phyloP scores from a whole-genome alignment of 2,888 invertebrate genomes.

The Ectobius pallidus region DNA sequence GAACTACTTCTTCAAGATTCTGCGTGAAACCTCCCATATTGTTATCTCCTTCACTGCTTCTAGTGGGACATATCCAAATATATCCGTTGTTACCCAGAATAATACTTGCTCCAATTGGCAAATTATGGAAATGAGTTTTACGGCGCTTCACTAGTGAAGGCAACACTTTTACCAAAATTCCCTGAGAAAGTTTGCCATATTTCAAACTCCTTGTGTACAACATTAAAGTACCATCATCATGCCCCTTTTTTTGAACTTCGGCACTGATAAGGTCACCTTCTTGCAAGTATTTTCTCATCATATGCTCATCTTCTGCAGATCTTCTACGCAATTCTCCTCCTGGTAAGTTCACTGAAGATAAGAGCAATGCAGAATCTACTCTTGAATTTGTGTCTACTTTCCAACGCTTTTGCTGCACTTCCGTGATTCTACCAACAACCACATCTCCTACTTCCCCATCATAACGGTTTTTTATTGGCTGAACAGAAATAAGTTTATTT shows the following conservation, averaged over 20 bases:
- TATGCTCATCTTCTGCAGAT: conserved; percentile 95
- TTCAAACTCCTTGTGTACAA: conserved; percentile 95
- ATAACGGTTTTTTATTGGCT: conserved; percentile 89
- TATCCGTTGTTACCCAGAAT: conserved; percentile 97
- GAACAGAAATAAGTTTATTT: conserved; percentile 91
- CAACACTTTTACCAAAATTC: conserved; percentile 86
- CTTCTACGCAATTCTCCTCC: conserved; percentile 93
- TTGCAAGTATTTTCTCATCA: conserved; percentile 93
- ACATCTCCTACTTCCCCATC: conserved; percentile 97
- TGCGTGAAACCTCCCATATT: conserved; percentile 78
- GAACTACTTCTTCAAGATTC: conserved; percentile 73
- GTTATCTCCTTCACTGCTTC: conserved; percentile 63
- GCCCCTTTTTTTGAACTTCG: conserved; percentile 89
- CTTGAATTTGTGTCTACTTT: conserved; percentile 94
- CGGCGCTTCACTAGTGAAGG: conserved; percentile 90
- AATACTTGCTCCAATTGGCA: conserved; percentile 88
- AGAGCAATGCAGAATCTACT: conserved; percentile 81
- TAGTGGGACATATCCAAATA: conserved; percentile 86
- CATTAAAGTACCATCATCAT: conserved; percentile 88
- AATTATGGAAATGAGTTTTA: conserved; percentile 94
- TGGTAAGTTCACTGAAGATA: conserved; percentile 96
- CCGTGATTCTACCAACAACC: conserved; percentile 90
- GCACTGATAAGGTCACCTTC: conserved; percentile 98
- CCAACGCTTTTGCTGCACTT: conserved; percentile 94
- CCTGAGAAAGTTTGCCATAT: conserved; percentile 95